Evolutionary conservation across 23 tunicate genomes (phyloP).

Genomic region (Ascidia mentula): DNA sequence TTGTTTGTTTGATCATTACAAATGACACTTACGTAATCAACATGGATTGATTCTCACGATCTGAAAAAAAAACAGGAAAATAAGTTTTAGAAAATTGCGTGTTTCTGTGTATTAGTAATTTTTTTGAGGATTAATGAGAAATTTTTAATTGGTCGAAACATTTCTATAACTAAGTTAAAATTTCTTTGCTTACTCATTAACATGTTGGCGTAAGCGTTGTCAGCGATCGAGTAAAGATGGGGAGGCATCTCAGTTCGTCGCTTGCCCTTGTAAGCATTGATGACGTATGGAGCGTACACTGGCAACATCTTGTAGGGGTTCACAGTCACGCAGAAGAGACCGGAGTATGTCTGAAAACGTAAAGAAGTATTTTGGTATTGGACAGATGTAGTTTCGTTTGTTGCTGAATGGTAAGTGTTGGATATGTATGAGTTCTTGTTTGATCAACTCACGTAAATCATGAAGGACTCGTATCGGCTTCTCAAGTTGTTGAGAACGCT

Average conservation of each 20-base stretch:
- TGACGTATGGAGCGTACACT: constrained; percentile 68
- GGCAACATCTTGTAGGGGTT: constrained; percentile 83
- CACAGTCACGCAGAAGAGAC: constrained; percentile 87
- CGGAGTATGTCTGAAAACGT: constrained; percentile 75
- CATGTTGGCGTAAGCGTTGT: constrained; percentile 81
- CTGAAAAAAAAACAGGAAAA: constrained; percentile 11
- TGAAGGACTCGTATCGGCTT: constrained; percentile 73
- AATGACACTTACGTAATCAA: constrained; percentile 63
- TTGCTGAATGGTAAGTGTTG: no score
- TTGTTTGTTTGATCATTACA: no score
- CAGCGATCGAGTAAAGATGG: constrained; percentile 83
- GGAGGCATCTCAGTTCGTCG: constrained; percentile 89
- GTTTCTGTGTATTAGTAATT: no score
- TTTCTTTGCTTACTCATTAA: constrained; percentile 55
- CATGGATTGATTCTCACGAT: constrained; percentile 82
- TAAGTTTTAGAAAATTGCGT: background rate
- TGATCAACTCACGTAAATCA: constrained; percentile 88
- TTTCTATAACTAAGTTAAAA: background rate
- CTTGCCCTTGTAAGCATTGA: constrained; percentile 76
- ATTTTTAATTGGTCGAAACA: no score
- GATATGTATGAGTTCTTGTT: no score
- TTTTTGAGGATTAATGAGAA: no score
- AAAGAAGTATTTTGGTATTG: background rate
- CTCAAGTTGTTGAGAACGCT: constrained; percentile 79
- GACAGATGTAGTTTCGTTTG: no score